Base-by-base conservation (phyloP, 2,888 invertebrate species). In the Idaea straminata region DNA sequence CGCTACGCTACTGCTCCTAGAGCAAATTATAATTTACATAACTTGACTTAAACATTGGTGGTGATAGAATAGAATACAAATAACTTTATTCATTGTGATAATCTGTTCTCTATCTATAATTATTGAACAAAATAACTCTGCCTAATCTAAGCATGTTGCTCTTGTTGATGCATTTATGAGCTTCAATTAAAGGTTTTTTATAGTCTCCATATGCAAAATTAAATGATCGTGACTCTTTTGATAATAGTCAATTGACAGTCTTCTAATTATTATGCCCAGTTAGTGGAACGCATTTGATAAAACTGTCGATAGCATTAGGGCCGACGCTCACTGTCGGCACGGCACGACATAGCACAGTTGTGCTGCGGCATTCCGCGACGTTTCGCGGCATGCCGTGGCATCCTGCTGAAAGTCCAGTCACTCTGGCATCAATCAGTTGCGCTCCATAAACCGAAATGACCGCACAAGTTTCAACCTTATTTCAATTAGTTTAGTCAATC, bases 171-270 rank as follows among this genome's bases (percentile, higher is more conserved):
- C 72, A 69, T 65, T 67, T 62, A 59, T 71, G 67, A 61, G 71
- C 72, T 72, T 69, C 74, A 96, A 91, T 96, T 96, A 79, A 96
- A 95, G 73, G 94, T 94, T 77, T 95, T 94, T 87, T 97, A 98
- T 69, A 98, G 92, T 93, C n/a, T n/a, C 96, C 96, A 98, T 79
- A 96, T 94, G 92, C 97, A 97, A n/a, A n/a, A n/a, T n/a, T n/a
- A n/a, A 82, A 97, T 94, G 65, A 96, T 25, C 25, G 1, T 25
- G 25, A 25, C 25, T 25, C 25, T 25, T 25, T 25, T 25, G 25
- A 25, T 25, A n/a, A 25, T 25, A 25, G 25, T 25, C 25, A 3
- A 25, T 25, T 25, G 25, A 25, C 25, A 25, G 25, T 25, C 3
- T 25, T 25, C 25, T 3, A 2, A 25, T 25, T 25, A 25, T 25